Conservation (phyloP, 2,888 invertebrate species). For the Patella pellucida region DNA sequence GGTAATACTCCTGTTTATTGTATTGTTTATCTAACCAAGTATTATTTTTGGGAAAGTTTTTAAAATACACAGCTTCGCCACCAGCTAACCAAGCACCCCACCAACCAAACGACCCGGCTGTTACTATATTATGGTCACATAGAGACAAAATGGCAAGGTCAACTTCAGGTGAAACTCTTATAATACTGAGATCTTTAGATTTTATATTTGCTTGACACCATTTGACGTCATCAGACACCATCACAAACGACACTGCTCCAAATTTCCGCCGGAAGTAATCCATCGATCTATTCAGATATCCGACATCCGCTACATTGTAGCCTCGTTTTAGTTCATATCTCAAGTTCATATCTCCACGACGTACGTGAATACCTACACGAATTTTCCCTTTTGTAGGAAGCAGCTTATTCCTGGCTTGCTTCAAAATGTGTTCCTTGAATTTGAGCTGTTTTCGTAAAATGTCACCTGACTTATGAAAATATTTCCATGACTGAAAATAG, state of each 20-base stretch:
- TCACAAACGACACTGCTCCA: constrained; percentile 38
- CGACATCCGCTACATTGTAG: constrained; percentile 41
- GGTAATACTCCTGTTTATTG: constrained; percentile 43
- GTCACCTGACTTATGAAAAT: constrained; percentile 38
- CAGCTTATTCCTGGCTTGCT: constrained; percentile 27
- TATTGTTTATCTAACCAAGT: constrained; percentile 41
- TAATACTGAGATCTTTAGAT: constrained; percentile 30
- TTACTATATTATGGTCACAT: constrained; percentile 71
- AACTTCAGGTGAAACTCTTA: constrained; percentile 26
- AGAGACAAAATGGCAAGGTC: constrained; percentile 47
- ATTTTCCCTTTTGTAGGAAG: constrained; percentile 23
- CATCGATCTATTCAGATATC: constrained; percentile 42
- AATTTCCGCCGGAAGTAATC: constrained; percentile 39
- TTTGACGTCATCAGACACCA: constrained; percentile 43
- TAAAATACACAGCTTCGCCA: constrained; percentile 49
- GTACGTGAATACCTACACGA: constrained; percentile 45
- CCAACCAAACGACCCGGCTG: constrained; percentile 64
- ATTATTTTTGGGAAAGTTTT: constrained; percentile 37
- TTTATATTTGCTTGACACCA: constrained; percentile 42
- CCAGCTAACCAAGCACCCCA: constrained; percentile 64
- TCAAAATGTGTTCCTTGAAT: constrained; percentile 32
- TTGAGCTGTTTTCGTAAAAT: constrained; percentile 37
- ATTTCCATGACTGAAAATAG: constrained; percentile 54
- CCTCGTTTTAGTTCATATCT: constrained; percentile 31
- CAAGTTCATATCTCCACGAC: constrained; percentile 44